Percentiles rank a stretch among this genome's conserved stretches.
phyloP scores from a whole-genome alignment of 2,113 vertebrate genomes.

The Ailurus styani region DNA sequence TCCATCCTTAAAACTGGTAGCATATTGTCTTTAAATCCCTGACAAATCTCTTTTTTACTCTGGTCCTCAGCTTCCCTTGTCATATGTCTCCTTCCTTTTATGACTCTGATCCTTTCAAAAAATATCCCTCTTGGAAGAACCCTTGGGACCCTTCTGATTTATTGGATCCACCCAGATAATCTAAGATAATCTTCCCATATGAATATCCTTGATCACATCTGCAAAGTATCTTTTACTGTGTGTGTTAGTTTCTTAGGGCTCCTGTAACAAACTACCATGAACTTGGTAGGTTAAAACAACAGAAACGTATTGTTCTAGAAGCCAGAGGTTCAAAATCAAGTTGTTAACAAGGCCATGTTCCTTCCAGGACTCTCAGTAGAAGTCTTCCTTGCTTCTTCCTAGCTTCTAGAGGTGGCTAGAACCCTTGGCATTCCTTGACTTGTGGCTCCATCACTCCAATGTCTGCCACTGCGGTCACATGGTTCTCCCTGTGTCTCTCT shows the following conservation, averaged over 20 bases:
- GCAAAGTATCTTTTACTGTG: neutral
- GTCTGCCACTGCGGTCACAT: neutral
- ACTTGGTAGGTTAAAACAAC: neutral
- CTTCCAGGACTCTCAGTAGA: neutral
- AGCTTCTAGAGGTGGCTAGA: neutral
- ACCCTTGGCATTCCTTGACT: neutral
- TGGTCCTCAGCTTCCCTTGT: neutral
- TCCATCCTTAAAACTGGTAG: neutral
- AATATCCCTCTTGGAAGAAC: neutral
- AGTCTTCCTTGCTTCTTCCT: neutral
- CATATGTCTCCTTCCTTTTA: neutral
- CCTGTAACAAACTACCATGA: neutral
- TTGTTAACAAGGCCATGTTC: neutral
- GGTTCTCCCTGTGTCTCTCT: neutral
- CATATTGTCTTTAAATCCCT: neutral
- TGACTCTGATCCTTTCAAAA: neutral
- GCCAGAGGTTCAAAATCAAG: neutral
- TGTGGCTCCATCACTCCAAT: neutral
- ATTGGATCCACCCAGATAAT: neutral
- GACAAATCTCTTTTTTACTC: neutral
- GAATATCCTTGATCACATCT: neutral
- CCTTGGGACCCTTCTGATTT: neutral
- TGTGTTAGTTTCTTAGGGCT: neutral
- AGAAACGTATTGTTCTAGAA: neutral
- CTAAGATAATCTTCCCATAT: neutral